Percentiles rank a stretch among this genome's conserved stretches.
These are phyloP conservation scores for Acromyrmex echinatior DNA, from an alignment of 1,140 invertebrate species.

Conservation along the genomic window DNA sequence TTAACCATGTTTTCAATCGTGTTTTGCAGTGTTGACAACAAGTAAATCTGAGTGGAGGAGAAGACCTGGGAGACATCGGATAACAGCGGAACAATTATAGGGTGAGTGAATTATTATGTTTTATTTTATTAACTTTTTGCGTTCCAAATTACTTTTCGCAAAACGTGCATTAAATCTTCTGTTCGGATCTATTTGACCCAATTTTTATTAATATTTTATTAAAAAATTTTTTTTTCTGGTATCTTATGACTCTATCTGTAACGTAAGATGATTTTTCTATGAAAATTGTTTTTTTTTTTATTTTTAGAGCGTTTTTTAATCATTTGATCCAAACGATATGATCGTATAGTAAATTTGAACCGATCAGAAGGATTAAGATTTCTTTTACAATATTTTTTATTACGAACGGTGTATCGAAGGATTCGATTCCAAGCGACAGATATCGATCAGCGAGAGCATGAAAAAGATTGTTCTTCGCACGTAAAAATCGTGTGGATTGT, in stretches of 20 bases:
- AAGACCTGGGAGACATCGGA: neutral
- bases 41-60: neutral
- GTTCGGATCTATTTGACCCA: too few relatives aligned
- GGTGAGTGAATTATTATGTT: slow-evolving; percentile 11
- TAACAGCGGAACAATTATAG: neutral
- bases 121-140: neutral
- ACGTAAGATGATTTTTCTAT: too few relatives aligned
- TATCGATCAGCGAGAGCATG: slow-evolving; percentile 40
- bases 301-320: too few relatives aligned
- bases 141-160: neutral
- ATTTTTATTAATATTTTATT: too few relatives aligned
- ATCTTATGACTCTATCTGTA: too few relatives aligned
- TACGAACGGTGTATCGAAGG: neutral
- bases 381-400: neutral
- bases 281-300: too few relatives aligned
- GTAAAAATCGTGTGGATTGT: slow-evolving; percentile 69
- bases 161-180: neutral
- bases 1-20: slow-evolving; percentile 1
- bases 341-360: too few relatives aligned
- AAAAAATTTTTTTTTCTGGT: too few relatives aligned
- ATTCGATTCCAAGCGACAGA: slow-evolving; percentile 75
- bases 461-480: slow-evolving; percentile 46
- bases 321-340: too few relatives aligned
- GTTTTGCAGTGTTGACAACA: neutral
- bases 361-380: slow-evolving; percentile 15